phyloP scores from a whole-genome alignment of 2,888 invertebrate genomes.

The Chloroclystis v-ata region DNA sequence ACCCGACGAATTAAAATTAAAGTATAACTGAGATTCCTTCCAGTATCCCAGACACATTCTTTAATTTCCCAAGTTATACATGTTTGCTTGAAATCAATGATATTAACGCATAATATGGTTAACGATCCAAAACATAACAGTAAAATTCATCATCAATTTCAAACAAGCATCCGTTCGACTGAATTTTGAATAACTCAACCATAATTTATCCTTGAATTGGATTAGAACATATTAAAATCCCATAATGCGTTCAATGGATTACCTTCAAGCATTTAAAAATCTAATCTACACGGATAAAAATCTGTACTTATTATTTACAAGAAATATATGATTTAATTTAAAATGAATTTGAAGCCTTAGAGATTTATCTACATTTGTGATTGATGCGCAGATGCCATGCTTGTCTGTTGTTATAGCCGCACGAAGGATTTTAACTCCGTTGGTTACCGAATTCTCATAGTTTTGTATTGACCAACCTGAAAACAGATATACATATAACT shows the following conservation, averaged over 20 bases:
- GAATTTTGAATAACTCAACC: conserved; percentile 2
- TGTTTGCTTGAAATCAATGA: neutral
- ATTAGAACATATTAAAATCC: conserved; percentile 32
- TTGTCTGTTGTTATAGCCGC: too few relatives aligned
- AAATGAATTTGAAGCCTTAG: conserved; percentile 10
- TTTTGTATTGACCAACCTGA: too few relatives aligned
- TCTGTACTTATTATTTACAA: conserved; percentile 57
- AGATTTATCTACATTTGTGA: conserved; percentile 25
- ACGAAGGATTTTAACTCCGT: too few relatives aligned
- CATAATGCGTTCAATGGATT: conserved; percentile 52
- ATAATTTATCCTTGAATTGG: conserved; percentile 39
- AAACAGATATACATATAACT: too few relatives aligned
- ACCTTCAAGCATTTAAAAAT: conserved; percentile 46
- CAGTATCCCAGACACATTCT: too few relatives aligned
- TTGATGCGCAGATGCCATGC: conserved; percentile 16
- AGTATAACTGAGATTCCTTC: too few relatives aligned
- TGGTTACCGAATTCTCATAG: too few relatives aligned
- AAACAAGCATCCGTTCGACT: neutral
- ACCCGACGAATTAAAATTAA: too few relatives aligned
- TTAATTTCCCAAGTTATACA: too few relatives aligned
- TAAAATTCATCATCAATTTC: neutral
- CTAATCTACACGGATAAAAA: conserved; percentile 50
- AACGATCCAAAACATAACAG: neutral
- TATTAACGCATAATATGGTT: neutral
- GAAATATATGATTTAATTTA: conserved; percentile 27